Conservation (phyloP, 1,140 invertebrate species). For the Hypsibius dujardini region DNA sequence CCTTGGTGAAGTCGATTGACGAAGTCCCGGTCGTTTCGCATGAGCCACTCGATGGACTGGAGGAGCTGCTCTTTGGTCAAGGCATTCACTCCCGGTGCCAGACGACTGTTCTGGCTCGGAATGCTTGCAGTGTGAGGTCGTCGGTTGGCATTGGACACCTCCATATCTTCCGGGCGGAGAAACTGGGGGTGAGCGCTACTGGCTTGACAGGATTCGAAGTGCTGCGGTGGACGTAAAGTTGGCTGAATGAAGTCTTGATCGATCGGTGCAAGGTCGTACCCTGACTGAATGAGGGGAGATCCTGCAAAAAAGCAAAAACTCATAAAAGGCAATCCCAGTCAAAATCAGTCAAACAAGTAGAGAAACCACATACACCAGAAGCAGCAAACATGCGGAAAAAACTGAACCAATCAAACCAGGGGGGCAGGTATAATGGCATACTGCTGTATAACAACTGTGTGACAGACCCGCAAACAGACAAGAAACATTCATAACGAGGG, state of each 20-base stretch:
- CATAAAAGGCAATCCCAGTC: no score
- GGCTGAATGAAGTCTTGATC: neutral
- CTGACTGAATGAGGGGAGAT: neutral
- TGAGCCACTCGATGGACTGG: slow-evolving; percentile 4
- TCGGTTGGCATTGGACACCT: neutral
- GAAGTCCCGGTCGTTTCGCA: slow-evolving; percentile 10
- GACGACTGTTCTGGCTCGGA: neutral
- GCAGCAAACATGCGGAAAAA: neutral
- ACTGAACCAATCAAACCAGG: neutral
- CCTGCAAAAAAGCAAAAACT: no score
- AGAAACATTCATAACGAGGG: no score
- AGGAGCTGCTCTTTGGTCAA: slow-evolving; percentile 13
- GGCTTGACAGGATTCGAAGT: neutral
- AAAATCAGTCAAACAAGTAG: no score
- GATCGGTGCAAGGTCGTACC: neutral
- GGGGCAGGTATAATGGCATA: no score
- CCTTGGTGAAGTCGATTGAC: neutral
- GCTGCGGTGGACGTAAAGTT: neutral
- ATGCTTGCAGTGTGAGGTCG: neutral
- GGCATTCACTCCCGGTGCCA: neutral
- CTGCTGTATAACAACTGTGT: no score
- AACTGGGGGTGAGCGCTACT: neutral
- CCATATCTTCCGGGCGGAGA: neutral
- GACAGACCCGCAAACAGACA: no score
- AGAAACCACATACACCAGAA: neutral